Conservation (phyloP, 2,888 invertebrate genomes). For the Hypomecis atomaria region DNA sequence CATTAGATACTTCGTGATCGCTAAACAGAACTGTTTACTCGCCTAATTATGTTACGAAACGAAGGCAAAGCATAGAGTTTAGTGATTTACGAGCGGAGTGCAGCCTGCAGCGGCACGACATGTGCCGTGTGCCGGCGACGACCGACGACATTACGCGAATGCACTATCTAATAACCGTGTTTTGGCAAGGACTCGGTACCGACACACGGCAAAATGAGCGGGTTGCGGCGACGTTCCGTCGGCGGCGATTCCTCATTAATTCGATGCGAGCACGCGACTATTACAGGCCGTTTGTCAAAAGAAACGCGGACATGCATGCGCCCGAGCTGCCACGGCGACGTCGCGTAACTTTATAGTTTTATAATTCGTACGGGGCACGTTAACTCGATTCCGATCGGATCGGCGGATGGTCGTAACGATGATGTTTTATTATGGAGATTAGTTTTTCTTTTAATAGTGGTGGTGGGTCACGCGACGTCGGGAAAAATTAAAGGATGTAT, state of each 20-base stretch:
- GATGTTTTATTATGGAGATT: constrained; percentile 80
- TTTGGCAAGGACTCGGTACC: constrained; percentile 68
- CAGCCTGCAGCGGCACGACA: constrained; percentile 72
- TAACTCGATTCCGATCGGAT: constrained; percentile 80
- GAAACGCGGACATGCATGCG: constrained; percentile 73
- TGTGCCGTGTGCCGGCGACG: constrained; percentile 70
- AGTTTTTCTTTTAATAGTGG: constrained; percentile 80
- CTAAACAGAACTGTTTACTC: constrained; percentile 59
- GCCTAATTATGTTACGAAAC: constrained; percentile 69
- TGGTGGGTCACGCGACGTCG: constrained; percentile 71
- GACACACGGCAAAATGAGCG: constrained; percentile 75
- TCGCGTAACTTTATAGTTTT: constrained; percentile 80
- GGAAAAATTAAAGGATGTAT: constrained; percentile 66
- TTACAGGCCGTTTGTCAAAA: constrained; percentile 76
- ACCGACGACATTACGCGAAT: constrained; percentile 69
- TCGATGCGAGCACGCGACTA: constrained; percentile 79
- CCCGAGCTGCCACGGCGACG: constrained; percentile 61
- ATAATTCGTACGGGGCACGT: constrained; percentile 78
- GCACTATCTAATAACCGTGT: constrained; percentile 82
- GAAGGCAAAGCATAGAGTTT: constrained; percentile 53
- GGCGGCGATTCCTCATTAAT: constrained; percentile 79
- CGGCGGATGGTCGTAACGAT: constrained; percentile 55
- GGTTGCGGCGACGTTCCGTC: constrained; percentile 75
- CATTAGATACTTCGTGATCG: constrained; percentile 52
- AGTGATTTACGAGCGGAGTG: constrained; percentile 72